Base-by-base conservation (phyloP, 1,140 invertebrate genomes). In the Scaptomyza graminum region DNA sequence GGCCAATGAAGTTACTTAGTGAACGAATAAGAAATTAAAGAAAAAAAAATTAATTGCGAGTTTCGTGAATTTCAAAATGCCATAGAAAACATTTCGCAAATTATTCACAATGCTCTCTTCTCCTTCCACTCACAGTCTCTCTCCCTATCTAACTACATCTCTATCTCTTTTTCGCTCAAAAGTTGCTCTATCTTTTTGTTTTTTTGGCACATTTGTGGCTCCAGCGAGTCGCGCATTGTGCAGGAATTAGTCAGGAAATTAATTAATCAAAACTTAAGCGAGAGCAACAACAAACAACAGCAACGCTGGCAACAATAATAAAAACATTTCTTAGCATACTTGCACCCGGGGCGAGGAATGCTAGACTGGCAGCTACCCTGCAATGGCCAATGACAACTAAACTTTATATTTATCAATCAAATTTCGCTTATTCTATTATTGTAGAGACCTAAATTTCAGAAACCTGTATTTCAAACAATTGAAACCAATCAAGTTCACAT, bases 221-320 rank as follows among this genome's bases (percentile, higher is more conserved):
- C 79, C 84, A 77, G 79, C 75, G 69, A 88, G 83, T 88, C 84
- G 83, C 69, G 84, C 73, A 83, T 88, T 88, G 79, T 76, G 84
- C 79, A 88, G 82, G 83, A 88, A 88, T 88, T 89, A 89, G 84
- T 89, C 84, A 89, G 83, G 83, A 88, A 88, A 88, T 88, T 88
- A 88, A 88, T 88, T 88, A 88, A 88, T 88, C 83, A 87, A 87
- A 87, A 83, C 83, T 87, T 79, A 79, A 74, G 83, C 83, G 69
- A 64, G 43, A 66, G 46, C 54, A 49, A 59, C 59, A 74, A 68
- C 34, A 78, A 68, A 52, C 18, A 64, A 34, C 46, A 57, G 61
- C 69, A 71, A 67, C 63, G 16, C 50, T 46, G 39, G 39, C 68
- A 65, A 62, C 25, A 62, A 44, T 46, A 54, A 68, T 54, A 61